phyloP scores from a whole-genome alignment of 2,113 vertebrate genomes.

The Hiodon tergisus region DNA sequence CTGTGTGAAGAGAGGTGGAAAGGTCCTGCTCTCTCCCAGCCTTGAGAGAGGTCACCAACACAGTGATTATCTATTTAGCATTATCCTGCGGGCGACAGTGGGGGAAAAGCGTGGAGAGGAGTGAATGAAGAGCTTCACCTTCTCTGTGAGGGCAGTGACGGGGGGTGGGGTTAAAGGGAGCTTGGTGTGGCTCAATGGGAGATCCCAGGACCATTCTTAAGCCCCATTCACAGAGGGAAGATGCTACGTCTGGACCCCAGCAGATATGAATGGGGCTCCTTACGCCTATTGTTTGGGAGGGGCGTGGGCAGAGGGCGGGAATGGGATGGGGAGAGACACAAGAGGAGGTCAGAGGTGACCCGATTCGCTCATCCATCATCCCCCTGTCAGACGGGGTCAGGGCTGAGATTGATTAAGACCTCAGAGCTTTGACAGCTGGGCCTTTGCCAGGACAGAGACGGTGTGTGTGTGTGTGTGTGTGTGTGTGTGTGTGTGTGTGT shows the following conservation, averaged over 20 bases:
- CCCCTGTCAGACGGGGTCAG: slow-evolving; percentile 68
- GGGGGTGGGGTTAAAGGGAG: background rate
- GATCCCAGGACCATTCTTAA: slow-evolving; percentile 6
- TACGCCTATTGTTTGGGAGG: slow-evolving; percentile 60
- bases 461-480: no score
- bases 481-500: no score
- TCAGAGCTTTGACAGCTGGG: slow-evolving; percentile 79
- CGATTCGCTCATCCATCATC: slow-evolving; percentile 87
- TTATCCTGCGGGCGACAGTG: slow-evolving; percentile 34
- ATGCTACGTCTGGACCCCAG: slow-evolving; percentile 47
- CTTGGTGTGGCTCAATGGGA: no score
- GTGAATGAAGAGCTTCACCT: slow-evolving; percentile 14
- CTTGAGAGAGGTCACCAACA: slow-evolving; percentile 32
- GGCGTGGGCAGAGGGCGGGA: slow-evolving; percentile 27
- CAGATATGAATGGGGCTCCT: slow-evolving; percentile 67
- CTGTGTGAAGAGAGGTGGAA: no score
- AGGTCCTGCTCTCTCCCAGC: slow-evolving; percentile 22
- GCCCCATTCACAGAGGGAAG: slow-evolving; percentile 35
- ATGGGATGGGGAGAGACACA: slow-evolving; percentile 66
- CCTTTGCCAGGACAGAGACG: no score
- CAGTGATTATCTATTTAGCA: slow-evolving; percentile 52
- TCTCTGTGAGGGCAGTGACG: slow-evolving; percentile 24
- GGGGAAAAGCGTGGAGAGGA: slow-evolving; percentile 4
- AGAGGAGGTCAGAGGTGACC: slow-evolving; percentile 75
- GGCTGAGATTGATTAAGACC: slow-evolving; percentile 90